These are phyloP conservation scores for Gadus macrocephalus DNA, from an alignment of 2,113 vertebrate genomes.

Conservation along the genomic window DNA sequence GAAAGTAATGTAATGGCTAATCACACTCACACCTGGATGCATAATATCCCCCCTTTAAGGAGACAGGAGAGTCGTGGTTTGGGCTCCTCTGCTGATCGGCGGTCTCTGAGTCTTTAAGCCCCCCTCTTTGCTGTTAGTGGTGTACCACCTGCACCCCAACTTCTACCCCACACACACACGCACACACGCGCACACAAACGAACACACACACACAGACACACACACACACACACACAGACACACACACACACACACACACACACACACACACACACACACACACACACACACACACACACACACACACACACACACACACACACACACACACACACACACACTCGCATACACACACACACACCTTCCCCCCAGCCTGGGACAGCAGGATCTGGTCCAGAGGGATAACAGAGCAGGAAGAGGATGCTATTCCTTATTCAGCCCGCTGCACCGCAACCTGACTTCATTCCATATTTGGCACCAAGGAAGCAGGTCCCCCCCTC, in stretches of 20 bases:
- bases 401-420: slow-evolving; percentile 60
- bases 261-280: background rate
- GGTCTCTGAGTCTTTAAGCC: too few relatives aligned
- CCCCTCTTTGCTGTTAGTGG: slow-evolving; percentile 28
- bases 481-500: slow-evolving; percentile 12
- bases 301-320: background rate
- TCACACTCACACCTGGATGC: too few relatives aligned
- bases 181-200: too few relatives aligned
- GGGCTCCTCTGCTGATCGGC: too few relatives aligned
- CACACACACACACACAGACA: too few relatives aligned
- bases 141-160: slow-evolving; percentile 27
- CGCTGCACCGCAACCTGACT: slow-evolving; percentile 52
- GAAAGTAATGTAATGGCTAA: too few relatives aligned
- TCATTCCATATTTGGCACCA: slow-evolving; percentile 62
- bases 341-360: background rate
- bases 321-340: slow-evolving; percentile 1
- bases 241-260: background rate
- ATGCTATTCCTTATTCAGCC: slow-evolving; percentile 43
- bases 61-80: too few relatives aligned
- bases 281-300: background rate
- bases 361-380: slow-evolving; percentile 24
- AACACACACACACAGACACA: too few relatives aligned
- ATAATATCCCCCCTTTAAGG: too few relatives aligned
- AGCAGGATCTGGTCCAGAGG: slow-evolving; percentile 64
- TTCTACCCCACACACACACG: too few relatives aligned